Evolutionary conservation across 2,797 vertebrate genomes (phyloP).

Genomic region (Microctenopoma steveboyesi): DNA sequence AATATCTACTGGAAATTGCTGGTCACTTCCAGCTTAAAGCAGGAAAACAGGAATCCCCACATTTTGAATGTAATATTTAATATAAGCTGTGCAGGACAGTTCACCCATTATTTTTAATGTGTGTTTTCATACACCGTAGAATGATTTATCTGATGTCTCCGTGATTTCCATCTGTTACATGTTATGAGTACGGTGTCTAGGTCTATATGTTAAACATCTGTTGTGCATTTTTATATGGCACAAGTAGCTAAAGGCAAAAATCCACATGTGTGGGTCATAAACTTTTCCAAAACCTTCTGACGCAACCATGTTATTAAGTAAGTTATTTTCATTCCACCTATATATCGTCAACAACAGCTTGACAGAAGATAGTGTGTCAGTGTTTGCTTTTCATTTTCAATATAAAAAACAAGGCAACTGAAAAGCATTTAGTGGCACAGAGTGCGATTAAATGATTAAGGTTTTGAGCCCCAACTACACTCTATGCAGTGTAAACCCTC

Average conservation of each 20-base stretch:
- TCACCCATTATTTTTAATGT: background rate
- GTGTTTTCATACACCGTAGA: background rate
- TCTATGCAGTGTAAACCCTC: background rate
- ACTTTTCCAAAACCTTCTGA: conserved; percentile 39
- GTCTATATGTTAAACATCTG: conserved; percentile 48
- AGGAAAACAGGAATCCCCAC: background rate
- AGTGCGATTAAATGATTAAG: conserved; percentile 1
- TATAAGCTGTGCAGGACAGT: background rate
- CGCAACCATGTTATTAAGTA: conserved; percentile 45
- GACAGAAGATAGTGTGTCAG: conserved; percentile 23
- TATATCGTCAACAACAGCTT: conserved; percentile 41
- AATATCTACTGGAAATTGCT: too few species aligned
- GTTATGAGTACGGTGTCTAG: conserved; percentile 17
- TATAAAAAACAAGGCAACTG: conserved; percentile 9
- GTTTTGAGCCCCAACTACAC: background rate
- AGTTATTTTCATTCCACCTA: conserved; percentile 44
- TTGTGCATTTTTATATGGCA: conserved; percentile 42
- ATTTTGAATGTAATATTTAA: background rate
- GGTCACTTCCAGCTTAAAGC: too few species aligned
- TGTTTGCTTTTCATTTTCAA: conserved; percentile 43
- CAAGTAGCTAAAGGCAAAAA: conserved; percentile 46
- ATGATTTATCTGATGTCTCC: background rate
- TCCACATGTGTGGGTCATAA: conserved; percentile 49
- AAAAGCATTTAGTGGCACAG: conserved; percentile 7
- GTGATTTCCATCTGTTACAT: conserved; percentile 32